phyloP scores from a whole-genome alignment of 2,797 vertebrate species.

The Schizothorax lantsangensis region DNA sequence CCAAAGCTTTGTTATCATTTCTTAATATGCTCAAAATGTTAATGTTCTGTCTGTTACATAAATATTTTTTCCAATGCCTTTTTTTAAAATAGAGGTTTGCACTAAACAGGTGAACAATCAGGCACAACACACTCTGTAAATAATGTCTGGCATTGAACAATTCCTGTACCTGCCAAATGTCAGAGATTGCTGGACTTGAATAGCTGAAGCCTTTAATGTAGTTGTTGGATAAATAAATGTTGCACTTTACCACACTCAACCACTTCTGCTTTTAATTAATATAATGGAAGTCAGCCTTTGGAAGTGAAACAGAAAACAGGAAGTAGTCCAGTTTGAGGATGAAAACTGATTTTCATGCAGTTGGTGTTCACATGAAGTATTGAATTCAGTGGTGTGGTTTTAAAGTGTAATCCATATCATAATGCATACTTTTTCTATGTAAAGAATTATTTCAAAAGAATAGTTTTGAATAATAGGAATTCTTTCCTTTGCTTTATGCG shows the following conservation, averaged over 20 bases:
- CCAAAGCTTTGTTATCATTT: not conserved
- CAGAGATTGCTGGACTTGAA: conserved; percentile 9
- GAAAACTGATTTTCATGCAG: not conserved
- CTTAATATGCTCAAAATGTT: not conserved
- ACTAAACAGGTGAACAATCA: conserved; percentile 1
- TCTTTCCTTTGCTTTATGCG: not conserved
- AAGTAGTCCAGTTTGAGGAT: not conserved
- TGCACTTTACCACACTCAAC: conserved; percentile 17
- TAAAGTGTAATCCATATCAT: not conserved
- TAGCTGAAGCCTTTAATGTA: not conserved
- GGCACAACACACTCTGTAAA: not conserved
- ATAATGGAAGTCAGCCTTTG: not conserved
- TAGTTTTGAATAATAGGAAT: not conserved
- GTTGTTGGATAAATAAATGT: not conserved
- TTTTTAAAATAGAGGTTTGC: not conserved
- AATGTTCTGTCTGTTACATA: conserved; percentile 21
- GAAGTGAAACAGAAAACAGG: conserved; percentile 28
- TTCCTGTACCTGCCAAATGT: not conserved
- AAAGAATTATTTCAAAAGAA: not conserved
- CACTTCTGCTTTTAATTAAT: conserved; percentile 19
- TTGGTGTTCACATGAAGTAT: not conserved
- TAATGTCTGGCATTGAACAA: not conserved
- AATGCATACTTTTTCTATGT: not conserved
- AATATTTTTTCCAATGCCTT: not conserved
- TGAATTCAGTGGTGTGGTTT: not conserved